A percentile compares a stretch with the other conserved stretches of the same genome.
phyloP scores from a whole-genome alignment of 2,888 invertebrate genomes.

The Diloba caeruleocephala region DNA sequence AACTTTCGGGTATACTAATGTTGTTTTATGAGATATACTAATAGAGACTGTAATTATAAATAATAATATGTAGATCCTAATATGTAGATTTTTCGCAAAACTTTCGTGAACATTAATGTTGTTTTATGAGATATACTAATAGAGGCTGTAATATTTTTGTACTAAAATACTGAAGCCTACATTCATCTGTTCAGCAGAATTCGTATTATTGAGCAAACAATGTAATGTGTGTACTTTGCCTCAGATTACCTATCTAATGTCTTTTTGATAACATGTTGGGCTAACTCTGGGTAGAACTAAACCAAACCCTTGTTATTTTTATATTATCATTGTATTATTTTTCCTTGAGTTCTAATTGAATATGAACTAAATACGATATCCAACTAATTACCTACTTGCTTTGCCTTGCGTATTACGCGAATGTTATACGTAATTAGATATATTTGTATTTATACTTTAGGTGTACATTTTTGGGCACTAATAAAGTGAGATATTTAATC shows the following conservation, averaged over 20 bases:
- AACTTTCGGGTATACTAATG: too few species aligned
- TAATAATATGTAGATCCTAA: too few species aligned
- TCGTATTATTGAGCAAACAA: too few species aligned
- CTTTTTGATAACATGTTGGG: conserved; percentile 13
- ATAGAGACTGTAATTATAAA: too few species aligned
- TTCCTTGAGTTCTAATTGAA: conserved; percentile 4
- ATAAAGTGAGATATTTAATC: conserved; percentile 7
- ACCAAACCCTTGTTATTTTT: conserved; percentile 39
- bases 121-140: too few species aligned
- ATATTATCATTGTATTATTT: conserved; percentile 24
- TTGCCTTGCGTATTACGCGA: conserved; percentile 9
- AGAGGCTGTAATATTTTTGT: too few species aligned
- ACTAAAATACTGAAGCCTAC: too few species aligned
- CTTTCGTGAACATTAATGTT: too few species aligned
- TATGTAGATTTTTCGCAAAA: too few species aligned
- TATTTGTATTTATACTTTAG: not conserved
- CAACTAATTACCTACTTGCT: conserved; percentile 22
- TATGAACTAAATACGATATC: conserved; percentile 14
- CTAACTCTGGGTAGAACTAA: conserved; percentile 15
- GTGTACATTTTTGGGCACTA: not conserved
- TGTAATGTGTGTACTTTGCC: not conserved
- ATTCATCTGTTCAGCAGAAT: too few species aligned
- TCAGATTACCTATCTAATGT: conserved; percentile 15
- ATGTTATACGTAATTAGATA: conserved; percentile 1
- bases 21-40: too few species aligned